Percentiles rank a stretch among this genome's conserved stretches.
Evolutionary conservation across 2,888 invertebrate species (phyloP).

Genomic region (Deilephila elpenor): DNA sequence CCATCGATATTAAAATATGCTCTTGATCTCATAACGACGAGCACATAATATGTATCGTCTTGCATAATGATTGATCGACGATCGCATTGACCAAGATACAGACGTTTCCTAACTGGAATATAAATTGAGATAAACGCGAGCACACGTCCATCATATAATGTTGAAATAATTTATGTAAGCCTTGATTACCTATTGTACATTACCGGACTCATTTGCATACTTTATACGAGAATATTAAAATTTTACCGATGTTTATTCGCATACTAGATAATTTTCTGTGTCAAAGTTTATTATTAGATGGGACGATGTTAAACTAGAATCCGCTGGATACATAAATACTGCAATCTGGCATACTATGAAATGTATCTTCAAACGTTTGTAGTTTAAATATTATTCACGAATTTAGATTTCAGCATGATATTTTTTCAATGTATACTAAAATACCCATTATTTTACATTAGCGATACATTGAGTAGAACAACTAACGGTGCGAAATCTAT

Average conservation of each 20-base stretch:
- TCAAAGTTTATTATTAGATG: conserved; percentile 24
- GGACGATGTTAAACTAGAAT: not conserved
- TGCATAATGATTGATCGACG: conserved; percentile 66
- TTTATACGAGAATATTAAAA: not conserved
- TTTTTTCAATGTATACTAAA: too few relatives aligned
- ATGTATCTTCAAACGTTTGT: not conserved
- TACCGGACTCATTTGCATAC: not conserved
- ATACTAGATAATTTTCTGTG: conserved; percentile 19
- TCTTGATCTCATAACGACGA: conserved; percentile 58
- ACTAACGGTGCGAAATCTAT: not conserved
- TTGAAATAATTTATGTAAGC: conserved; percentile 8
- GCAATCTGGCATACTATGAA: conserved; percentile 8
- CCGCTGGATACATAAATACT: conserved; percentile 8
- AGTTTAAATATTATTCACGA: not conserved
- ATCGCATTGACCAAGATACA: conserved; percentile 54
- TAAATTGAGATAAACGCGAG: conserved; percentile 49
- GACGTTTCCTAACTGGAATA: conserved; percentile 53
- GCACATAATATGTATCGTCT: conserved; percentile 47
- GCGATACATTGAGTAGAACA: too few relatives aligned
- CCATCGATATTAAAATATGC: conserved; percentile 41
- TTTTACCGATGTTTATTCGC: conserved; percentile 19
- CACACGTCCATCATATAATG: conserved; percentile 10
- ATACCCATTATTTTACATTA: too few relatives aligned
- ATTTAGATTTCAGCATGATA: too few relatives aligned
- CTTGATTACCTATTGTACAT: conserved; percentile 12